These are phyloP conservation scores for Pempheris klunzingeri DNA, from an alignment of 2,797 vertebrate genomes.

Conservation along the genomic window DNA sequence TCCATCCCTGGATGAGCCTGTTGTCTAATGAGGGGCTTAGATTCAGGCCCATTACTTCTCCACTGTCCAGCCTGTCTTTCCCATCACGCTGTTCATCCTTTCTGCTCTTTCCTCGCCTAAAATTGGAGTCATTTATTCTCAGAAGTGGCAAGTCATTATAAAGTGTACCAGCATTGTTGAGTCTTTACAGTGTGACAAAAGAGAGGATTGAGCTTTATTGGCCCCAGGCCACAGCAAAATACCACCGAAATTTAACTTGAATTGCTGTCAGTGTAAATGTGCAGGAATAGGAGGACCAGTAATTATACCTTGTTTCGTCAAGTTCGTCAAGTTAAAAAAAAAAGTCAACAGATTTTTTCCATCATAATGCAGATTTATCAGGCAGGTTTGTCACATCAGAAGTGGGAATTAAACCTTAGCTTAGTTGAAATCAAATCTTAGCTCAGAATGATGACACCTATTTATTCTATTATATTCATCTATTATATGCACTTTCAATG, in stretches of 20 bases:
- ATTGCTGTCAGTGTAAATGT: conserved; percentile 44
- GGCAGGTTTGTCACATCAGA: neutral
- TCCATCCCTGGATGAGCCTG: conserved; percentile 63
- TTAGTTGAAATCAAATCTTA: no score
- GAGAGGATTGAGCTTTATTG: conserved; percentile 20
- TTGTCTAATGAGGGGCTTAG: conserved; percentile 74
- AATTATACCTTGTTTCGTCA: conserved; percentile 3
- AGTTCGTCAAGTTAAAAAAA: conserved; percentile 5
- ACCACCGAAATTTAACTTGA: conserved; percentile 39
- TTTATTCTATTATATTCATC: no score
- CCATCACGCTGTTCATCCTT: conserved; percentile 50
- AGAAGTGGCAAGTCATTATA: conserved; percentile 26
- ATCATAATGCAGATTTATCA: neutral
- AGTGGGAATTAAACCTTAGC: no score
- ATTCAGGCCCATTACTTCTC: conserved; percentile 67
- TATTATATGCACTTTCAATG: neutral
- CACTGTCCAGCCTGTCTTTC: conserved; percentile 63
- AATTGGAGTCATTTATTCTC: conserved; percentile 37
- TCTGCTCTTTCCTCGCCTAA: conserved; percentile 35
- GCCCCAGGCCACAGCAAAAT: conserved; percentile 15
- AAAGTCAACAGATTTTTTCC: conserved; percentile 4
- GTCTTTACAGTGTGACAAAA: conserved; percentile 26
- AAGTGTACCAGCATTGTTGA: conserved; percentile 17
- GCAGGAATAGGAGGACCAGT: neutral
- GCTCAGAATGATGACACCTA: neutral